phyloP scores from a whole-genome alignment of 2,888 invertebrate genomes.

The Rosalia funebris region DNA sequence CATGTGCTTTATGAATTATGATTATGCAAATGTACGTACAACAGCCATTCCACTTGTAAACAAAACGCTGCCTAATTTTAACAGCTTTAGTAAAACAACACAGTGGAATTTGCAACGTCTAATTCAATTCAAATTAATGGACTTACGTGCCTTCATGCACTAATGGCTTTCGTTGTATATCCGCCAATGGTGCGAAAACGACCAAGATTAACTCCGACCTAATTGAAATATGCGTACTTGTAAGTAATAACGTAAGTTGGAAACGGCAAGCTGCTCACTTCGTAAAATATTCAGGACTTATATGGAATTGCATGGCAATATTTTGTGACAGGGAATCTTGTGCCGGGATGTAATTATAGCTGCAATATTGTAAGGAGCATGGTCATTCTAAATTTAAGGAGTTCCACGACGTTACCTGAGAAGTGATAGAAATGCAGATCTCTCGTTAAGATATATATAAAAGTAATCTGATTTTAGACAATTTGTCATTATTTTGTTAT shows the following conservation, averaged over 20 bases:
- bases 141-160: constrained; percentile 9
- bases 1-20: constrained; percentile 16
- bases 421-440: too few species aligned
- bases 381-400: constrained; percentile 6
- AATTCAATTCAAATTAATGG: constrained; percentile 24
- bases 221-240: constrained; percentile 25
- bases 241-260: constrained; percentile 7
- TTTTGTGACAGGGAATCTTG: constrained; percentile 37
- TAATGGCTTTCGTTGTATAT: constrained; percentile 7
- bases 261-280: constrained; percentile 28
- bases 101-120: constrained; percentile 11
- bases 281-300: constrained; percentile 42
- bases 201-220: constrained; percentile 6
- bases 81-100: constrained; percentile 14
- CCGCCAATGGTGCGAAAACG: constrained; percentile 15
- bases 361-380: constrained; percentile 19
- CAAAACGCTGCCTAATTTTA: constrained; percentile 16
- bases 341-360: constrained; percentile 39
- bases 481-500: too few species aligned
- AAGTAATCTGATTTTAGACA: too few species aligned
- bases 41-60: constrained; percentile 16
- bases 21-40: constrained; percentile 22
- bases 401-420: too few species aligned
- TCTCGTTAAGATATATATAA: too few species aligned
- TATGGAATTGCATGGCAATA: constrained; percentile 39